Evolutionary conservation across 2,888 invertebrate species (phyloP), one percentile per base, ranked within the genome.

Genomic region (Ennomos quercinarius): DNA sequence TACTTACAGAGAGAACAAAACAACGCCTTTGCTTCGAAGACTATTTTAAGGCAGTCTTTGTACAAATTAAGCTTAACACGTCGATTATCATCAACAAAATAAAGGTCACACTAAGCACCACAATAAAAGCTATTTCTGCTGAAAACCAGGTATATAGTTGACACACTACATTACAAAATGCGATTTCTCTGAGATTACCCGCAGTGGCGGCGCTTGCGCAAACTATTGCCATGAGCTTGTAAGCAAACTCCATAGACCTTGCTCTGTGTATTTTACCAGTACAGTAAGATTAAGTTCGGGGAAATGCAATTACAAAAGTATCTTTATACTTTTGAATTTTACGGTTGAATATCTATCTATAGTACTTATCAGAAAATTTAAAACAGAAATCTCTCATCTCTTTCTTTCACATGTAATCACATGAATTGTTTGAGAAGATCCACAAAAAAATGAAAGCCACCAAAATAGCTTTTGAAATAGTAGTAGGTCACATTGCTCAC

Each of bases 111-210:
- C 27, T 27, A 27, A 27, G 27, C 5, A 27, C 12, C 5, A 40
- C 46, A 8, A 10, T 6, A 27, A 8, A 39, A 43, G 39, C 35
- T 10, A 35, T 44, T 45, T 41, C 17, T 34, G n/a, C 8, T 69
- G 66, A 66, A 61, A 54, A 64, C 65, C 49, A 17, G 17, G 17
- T 17, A 17, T 17, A 27, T 6, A 6, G 6, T 27, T 50, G 60
- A 53, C 71, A 74, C 65, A 76, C 84, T 86, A 72, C 83, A 77
- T 78, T 56, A 43, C 61, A 47, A 82, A 85, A 84, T 77, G 68
- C 75, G 81, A 82, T 87, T 86, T 87, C 85, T 81, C 80, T 73
- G 67, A 66, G 70, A 74, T 81, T 82, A 75, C 80, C 64, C 66
- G 66, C 56, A 63, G 61, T 58, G 63, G 48, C 48, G 13, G 59